Base-by-base conservation (phyloP, 2,888 invertebrate genomes). In the Imbricaverruca yamaguchii region DNA sequence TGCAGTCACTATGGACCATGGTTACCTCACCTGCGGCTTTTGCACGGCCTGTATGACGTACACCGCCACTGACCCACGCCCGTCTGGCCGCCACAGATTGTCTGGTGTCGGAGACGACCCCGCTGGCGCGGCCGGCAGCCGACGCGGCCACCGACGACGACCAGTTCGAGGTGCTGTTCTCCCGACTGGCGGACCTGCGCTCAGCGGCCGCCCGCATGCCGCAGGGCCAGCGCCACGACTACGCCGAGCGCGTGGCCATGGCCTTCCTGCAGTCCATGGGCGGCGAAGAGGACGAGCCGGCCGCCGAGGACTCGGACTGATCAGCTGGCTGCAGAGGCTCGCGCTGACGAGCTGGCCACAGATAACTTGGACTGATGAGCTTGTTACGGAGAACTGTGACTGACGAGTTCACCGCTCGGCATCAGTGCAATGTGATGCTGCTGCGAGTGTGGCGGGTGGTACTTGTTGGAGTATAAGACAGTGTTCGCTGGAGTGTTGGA, bases 241-340 rank as follows among this genome's bases (percentile, higher is more conserved):
- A 91, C 86, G 93, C 93, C 10, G 93, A 93, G 87, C 90, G 92
- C 87, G 90, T 93, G 86, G 92, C 92, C 1, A 89, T 91, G 83
- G 91, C 91, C 23, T 93, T 93, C 86, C 93, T 92, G 92, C 90
- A 90, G 85, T 92, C 92, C 0, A 91, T 93, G 85, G 92, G 92
- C 25, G 92, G 92, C 25, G 91, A 92, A 86, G 88, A 88, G 59
- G 91, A 91, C 83, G 93, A 93, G 87, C 88, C 92, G 83, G 88
- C 88, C 82, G 90, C 86, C 55, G 82, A 86, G 21, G 85, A 85
- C 53, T 85, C 85, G 8, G 84, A 85, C 56, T 82, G 81, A n/a
- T 39, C 2, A 39, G 39, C 39, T 39, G 39, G 39, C 39, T 39
- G 39, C 39, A 39, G 39, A 39, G 39, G 39, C 39, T 39, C 39